Percentiles rank a stretch among this genome's conserved stretches.
phyloP scores from a whole-genome alignment of 2,113 vertebrate species.

The Ceyx margarethae region DNA sequence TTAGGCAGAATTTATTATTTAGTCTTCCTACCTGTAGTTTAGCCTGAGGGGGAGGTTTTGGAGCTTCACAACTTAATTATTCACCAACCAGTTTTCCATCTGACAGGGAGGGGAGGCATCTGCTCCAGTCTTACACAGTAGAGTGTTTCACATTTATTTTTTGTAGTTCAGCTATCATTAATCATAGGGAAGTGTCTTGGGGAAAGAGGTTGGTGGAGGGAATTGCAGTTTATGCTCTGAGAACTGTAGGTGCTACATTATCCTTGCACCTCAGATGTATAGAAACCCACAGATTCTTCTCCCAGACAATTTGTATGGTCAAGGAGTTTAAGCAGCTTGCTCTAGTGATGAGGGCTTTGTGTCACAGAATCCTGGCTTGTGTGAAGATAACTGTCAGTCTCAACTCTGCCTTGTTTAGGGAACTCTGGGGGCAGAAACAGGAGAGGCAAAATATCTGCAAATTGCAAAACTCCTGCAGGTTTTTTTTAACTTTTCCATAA shows the following conservation, averaged over 20 bases:
- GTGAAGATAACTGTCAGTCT: conserved; percentile 4
- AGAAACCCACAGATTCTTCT: conserved; percentile 48
- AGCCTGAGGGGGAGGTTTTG: conserved; percentile 17
- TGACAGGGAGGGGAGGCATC: conserved; percentile 33
- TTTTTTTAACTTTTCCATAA: background rate
- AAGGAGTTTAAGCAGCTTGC: conserved; percentile 44
- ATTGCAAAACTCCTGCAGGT: background rate
- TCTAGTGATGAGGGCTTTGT: conserved; percentile 41
- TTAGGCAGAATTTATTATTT: conserved; percentile 48
- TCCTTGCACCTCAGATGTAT: background rate
- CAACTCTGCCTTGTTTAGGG: background rate
- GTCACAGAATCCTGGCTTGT: background rate
- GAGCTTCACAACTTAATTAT: conserved; percentile 51
- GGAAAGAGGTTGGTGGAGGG: background rate
- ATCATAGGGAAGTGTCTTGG: conserved; percentile 42
- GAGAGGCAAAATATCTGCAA: background rate
- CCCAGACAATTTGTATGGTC: conserved; percentile 40
- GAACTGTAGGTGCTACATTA: conserved; percentile 23
- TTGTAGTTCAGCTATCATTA: conserved; percentile 57
- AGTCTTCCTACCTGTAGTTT: conserved; percentile 3
- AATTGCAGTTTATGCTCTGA: conserved; percentile 23
- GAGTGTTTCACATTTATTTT: conserved; percentile 41
- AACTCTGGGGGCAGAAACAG: background rate
- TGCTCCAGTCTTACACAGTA: background rate
- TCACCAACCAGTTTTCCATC: conserved; percentile 29